These are phyloP conservation scores for Eulemur coronatus DNA, from an alignment of 2,797 vertebrate genomes.

Conservation along the genomic window DNA sequence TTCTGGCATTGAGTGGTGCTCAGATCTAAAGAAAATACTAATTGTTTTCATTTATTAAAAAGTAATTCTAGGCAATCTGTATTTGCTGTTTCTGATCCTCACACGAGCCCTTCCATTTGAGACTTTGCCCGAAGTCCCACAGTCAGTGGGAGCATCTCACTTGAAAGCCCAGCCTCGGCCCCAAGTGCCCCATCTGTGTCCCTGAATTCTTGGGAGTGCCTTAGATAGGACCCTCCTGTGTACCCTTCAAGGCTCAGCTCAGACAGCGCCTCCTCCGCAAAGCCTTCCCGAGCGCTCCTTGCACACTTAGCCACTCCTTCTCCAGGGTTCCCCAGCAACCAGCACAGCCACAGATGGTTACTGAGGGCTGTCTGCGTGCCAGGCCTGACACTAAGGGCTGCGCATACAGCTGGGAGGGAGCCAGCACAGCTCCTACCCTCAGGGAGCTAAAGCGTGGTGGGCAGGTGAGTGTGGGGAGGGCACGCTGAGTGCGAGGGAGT, in stretches of 20 bases:
- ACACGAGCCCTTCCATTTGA: background rate
- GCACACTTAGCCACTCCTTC: background rate
- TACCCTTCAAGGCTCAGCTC: background rate
- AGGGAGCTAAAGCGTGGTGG: background rate
- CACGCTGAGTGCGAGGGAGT: background rate
- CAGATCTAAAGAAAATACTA: background rate
- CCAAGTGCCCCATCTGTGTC: background rate
- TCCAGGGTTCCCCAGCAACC: background rate
- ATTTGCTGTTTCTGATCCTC: background rate
- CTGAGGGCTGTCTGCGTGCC: accelerated
- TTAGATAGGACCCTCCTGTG: background rate
- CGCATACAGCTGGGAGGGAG: background rate
- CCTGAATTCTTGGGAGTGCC: background rate
- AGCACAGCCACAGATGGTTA: background rate
- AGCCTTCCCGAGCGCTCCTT: background rate
- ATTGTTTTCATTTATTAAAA: background rate
- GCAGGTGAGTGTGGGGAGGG: background rate
- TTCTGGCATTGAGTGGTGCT: background rate
- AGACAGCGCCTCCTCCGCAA: background rate
- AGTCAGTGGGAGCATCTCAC: background rate
- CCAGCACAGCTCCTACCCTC: background rate
- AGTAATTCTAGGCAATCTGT: background rate
- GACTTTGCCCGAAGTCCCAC: background rate
- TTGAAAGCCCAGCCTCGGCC: background rate
- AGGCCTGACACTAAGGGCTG: background rate